phyloP scores from a whole-genome alignment of 2,888 invertebrate species.

The Asteroscopus sphinx region DNA sequence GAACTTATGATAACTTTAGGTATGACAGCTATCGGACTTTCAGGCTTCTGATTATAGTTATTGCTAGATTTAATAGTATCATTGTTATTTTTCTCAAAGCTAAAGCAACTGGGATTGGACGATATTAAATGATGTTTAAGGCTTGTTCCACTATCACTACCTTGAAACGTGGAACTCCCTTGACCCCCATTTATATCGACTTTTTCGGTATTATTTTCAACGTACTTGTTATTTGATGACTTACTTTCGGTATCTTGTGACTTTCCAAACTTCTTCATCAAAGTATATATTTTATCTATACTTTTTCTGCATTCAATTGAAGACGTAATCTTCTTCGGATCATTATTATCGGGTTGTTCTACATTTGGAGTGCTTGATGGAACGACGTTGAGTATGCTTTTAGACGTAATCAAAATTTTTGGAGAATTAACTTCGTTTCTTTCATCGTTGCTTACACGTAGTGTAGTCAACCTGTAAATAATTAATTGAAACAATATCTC shows the following conservation, averaged over 20 bases:
- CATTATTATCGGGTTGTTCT: constrained; percentile 36
- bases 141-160: constrained; percentile 78
- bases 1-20: constrained; percentile 80
- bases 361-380: constrained; percentile 58
- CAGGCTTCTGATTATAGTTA: constrained; percentile 49
- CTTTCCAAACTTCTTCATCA: constrained; percentile 74
- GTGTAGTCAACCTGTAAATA: constrained; percentile 21
- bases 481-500: neutral
- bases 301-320: constrained; percentile 78
- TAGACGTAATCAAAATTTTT: constrained; percentile 28
- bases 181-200: constrained; percentile 39
- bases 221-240: constrained; percentile 48
- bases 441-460: constrained; percentile 7
- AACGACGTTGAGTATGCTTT: constrained; percentile 46
- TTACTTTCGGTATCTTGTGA: constrained; percentile 53
- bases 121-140: constrained; percentile 72
- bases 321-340: constrained; percentile 57
- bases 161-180: constrained; percentile 62
- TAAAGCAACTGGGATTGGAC: constrained; percentile 71
- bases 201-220: constrained; percentile 30
- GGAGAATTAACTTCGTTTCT: constrained; percentile 12
- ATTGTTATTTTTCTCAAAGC: constrained; percentile 65
- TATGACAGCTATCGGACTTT: constrained; percentile 54
- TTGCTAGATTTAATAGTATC: constrained; percentile 14
- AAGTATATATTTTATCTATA: constrained; percentile 81